Conservation (phyloP, 1,140 invertebrate genomes). For the Battus philenor region DNA sequence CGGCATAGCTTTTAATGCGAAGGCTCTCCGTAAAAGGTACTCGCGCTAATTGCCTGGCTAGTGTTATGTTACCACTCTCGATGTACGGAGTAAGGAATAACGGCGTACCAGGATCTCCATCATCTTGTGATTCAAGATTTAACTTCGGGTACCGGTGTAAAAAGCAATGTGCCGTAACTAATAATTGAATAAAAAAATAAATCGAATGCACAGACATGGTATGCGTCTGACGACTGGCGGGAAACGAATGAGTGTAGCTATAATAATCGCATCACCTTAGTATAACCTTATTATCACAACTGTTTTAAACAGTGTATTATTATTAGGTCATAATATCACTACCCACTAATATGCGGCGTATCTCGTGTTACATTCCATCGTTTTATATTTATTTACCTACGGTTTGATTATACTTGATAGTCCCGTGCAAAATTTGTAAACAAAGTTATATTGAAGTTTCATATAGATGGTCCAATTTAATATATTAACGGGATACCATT, state of each 20-base stretch:
- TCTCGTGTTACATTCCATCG: too few species aligned
- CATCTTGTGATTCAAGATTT: slow-evolving; percentile 61
- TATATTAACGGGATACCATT: too few species aligned
- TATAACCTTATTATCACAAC: slow-evolving; percentile 3
- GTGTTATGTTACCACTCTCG: slow-evolving; percentile 74
- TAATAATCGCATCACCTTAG: not conserved
- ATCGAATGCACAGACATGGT: slow-evolving; percentile 7
- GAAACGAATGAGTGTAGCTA: not conserved
- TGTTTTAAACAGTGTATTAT: too few species aligned
- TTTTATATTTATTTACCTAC: too few species aligned
- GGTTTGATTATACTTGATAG: too few species aligned
- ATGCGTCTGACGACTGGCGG: not conserved
- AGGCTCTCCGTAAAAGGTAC: slow-evolving; percentile 60
- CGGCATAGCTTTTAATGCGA: slow-evolving; percentile 77
- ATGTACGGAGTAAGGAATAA: slow-evolving; percentile 82
- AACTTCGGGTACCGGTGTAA: slow-evolving; percentile 56
- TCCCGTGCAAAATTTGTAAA: too few species aligned
- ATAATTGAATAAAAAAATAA: slow-evolving; percentile 34
- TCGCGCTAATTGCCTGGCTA: slow-evolving; percentile 45
- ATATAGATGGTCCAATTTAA: too few species aligned
- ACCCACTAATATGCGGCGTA: too few species aligned
- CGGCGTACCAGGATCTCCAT: slow-evolving; percentile 78
- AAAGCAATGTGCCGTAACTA: slow-evolving; percentile 38
- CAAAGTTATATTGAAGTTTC: too few species aligned
- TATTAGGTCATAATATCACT: too few species aligned